Evolutionary conservation across 64 coral and sea anemone species (phyloP).

Genomic region (Stichodactyla mertensii): DNA sequence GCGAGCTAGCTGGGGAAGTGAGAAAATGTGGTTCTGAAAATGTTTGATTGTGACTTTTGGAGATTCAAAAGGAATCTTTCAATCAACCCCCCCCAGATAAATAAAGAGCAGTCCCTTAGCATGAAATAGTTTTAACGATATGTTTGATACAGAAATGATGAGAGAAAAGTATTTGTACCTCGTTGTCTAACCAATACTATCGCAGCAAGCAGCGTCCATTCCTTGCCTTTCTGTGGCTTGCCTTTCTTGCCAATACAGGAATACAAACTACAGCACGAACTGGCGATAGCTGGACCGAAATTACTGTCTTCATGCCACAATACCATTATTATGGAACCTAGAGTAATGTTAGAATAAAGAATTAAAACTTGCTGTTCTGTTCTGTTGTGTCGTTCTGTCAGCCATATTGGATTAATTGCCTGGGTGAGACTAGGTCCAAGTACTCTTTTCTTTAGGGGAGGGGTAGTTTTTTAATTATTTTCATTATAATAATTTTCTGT

Average conservation of each 20-base stretch:
- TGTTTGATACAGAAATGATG: too few species aligned
- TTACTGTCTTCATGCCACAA: conserved; percentile 44
- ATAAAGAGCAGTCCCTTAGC: too few species aligned
- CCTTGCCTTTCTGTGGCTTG: conserved; percentile 61
- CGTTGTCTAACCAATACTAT: conserved; percentile 55
- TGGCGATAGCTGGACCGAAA: conserved; percentile 50
- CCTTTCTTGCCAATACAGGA: conserved; percentile 77
- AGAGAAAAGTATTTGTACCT: conserved; percentile 12
- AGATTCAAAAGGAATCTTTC: too few species aligned
- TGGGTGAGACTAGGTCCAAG: not conserved
- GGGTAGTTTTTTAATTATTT: not conserved
- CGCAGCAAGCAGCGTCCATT: conserved; percentile 86
- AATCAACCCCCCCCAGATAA: too few species aligned
- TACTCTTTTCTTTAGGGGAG: not conserved
- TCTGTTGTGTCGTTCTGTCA: not conserved
- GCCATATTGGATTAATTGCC: conserved; percentile 44
- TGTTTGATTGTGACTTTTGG: not conserved
- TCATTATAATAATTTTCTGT: not conserved
- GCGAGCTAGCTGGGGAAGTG: too few species aligned
- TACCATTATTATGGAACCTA: not conserved
- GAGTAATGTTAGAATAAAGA: not conserved
- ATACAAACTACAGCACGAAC: conserved; percentile 62
- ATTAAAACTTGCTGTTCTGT: not conserved
- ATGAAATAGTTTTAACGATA: too few species aligned
- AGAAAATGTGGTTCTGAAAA: not conserved